Conservation (phyloP, 2,797 vertebrate genomes). For the Eospalax fontanierii region DNA sequence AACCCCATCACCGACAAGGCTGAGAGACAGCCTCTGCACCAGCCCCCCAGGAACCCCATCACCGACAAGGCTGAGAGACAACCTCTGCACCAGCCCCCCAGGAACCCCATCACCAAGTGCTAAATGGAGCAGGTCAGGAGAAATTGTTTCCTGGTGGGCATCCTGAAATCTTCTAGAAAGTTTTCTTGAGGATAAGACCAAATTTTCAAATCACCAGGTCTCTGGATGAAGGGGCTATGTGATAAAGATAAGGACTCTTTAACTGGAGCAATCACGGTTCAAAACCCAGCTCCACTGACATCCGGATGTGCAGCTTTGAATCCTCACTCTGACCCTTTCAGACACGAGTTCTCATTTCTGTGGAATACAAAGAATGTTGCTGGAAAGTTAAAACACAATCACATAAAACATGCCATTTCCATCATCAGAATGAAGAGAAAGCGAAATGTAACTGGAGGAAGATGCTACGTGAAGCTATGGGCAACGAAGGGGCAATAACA, state of each 20-base stretch:
- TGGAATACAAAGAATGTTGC: background rate
- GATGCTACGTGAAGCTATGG: background rate
- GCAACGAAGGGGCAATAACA: background rate
- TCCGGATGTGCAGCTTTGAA: background rate
- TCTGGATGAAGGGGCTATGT: background rate
- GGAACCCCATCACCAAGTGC: background rate
- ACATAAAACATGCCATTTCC: background rate
- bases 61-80: constrained; percentile 37
- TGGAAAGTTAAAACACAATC: background rate
- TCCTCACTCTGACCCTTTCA: background rate
- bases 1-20: background rate
- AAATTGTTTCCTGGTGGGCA: constrained; percentile 10
- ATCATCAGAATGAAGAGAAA: background rate
- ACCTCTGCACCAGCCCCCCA: constrained; percentile 60
- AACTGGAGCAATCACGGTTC: background rate
- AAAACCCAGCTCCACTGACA: background rate
- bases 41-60: constrained; percentile 1
- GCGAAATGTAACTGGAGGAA: background rate
- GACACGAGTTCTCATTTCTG: background rate
- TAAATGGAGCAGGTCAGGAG: constrained; percentile 36
- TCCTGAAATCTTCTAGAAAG: background rate
- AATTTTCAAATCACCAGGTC: background rate
- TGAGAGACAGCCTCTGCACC: constrained; percentile 58
- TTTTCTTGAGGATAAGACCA: constrained; percentile 36
- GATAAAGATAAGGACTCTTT: background rate